Evolutionary conservation across 2,113 vertebrate species (phyloP), one percentile per base, ranked within the genome.

Genomic region (Dipodomys spectabilis): DNA sequence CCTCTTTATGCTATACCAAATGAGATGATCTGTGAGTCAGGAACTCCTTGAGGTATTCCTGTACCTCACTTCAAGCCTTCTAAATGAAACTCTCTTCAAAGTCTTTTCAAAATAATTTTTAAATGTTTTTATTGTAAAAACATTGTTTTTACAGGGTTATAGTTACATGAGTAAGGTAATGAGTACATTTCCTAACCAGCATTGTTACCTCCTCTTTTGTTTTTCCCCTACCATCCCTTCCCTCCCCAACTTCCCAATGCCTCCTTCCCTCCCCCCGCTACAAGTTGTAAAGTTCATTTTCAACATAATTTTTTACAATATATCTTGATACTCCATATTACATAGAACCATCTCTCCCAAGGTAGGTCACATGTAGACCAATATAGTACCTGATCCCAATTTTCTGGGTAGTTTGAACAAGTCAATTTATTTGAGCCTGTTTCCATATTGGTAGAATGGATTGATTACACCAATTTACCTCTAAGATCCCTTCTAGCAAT

Each of bases 401-500:
- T 22, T 27, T 28, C 12, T 82, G 22, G 73, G 73, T 62, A 39
- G 2, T 60, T 68, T 77, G 62, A 20, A 2, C 15, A 74, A 91
- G 35, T 62, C 60, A n/a, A 22, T 5, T 75, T 78, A 30, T 64
- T 39, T 71, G 22, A 94, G 30, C 20, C 57, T 83, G 69, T 86
- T 80, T 92, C 83, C 86, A 16, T 18, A 49, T n/a, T 78, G 65
- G 60, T 49, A 81, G 25, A 80, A 71, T 75, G 45, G 60, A 8
- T 78, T 49, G 2, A 1, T 45, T 74, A n/a, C 13, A 78, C 87
- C 65, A 82, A 19, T 74, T 75, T 74, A 71, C 71, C 44, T 92
- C 60, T 88, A 71, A 60, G 35, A 39, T 44, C 49, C 69, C 71
- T 88, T 80, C 65, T 19, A 64, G 49, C 32, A 82, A 95, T 85